Percentiles rank a stretch among this genome's conserved stretches.
Evolutionary conservation across 1,140 invertebrate genomes (phyloP).

Genomic region (Pygmarrhopalites habei): DNA sequence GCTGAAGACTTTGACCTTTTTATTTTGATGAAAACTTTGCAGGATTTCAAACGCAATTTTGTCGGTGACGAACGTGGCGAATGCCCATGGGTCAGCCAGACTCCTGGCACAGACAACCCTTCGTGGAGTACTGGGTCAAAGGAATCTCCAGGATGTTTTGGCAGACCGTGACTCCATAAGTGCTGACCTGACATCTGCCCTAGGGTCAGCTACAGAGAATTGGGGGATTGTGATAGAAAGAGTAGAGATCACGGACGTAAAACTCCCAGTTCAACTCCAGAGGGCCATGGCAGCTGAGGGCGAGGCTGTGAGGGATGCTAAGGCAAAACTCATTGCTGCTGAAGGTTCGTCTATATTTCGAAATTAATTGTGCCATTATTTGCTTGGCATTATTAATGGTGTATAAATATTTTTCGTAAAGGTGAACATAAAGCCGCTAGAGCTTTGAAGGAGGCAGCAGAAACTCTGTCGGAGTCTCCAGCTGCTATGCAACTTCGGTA

Average conservation of each 20-base stretch:
- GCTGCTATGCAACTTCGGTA: not conserved
- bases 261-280: constrained; percentile 54
- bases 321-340: constrained; percentile 51
- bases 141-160: constrained; percentile 46
- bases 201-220: constrained; percentile 50
- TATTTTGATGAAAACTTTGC: too few species aligned
- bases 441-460: not conserved
- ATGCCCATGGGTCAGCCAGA: constrained; percentile 77
- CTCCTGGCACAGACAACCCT: constrained; percentile 47
- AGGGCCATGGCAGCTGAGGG: constrained; percentile 55
- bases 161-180: constrained; percentile 45
- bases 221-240: constrained; percentile 56
- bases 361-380: too few species aligned
- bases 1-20: too few species aligned
- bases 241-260: constrained; percentile 49
- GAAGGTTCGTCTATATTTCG: too few species aligned
- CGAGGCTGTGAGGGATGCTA: constrained; percentile 51
- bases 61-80: constrained; percentile 93
- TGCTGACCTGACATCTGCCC: constrained; percentile 17
- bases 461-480: not conserved
- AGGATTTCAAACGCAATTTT: constrained; percentile 89
- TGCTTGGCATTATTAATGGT: too few species aligned
- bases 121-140: constrained; percentile 47
- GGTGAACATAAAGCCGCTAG: too few species aligned
- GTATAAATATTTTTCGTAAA: too few species aligned